Conservation (phyloP, 37 sponge, comb jelly and placozoan species). For the Hexactinellida sp. region DNA sequence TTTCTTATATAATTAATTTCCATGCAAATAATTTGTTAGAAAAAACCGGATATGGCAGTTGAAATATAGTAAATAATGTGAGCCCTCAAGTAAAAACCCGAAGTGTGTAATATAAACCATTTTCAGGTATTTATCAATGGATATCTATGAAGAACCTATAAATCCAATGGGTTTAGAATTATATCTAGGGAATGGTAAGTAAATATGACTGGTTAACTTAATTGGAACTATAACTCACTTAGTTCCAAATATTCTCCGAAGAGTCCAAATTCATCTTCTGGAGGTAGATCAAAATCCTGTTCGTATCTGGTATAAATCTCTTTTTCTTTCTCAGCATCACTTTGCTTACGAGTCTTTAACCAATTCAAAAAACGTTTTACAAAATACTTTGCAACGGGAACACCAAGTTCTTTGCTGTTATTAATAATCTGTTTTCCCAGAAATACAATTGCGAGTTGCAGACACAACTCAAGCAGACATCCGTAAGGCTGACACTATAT, state of each 20-base stretch:
- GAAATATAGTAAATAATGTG: too few species aligned
- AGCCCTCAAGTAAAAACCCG: too few species aligned
- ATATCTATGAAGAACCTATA: too few species aligned
- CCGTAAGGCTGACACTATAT: slow-evolving; percentile 81
- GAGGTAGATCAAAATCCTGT: slow-evolving; percentile 74
- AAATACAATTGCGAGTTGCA: slow-evolving; percentile 80
- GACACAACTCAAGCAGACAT: slow-evolving; percentile 86
- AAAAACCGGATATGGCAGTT: too few species aligned
- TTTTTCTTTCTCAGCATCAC: slow-evolving; percentile 33
- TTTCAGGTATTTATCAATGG: too few species aligned
- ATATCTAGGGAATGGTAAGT: too few species aligned
- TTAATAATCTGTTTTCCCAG: slow-evolving; percentile 92
- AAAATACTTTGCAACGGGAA: slow-evolving; percentile 59
- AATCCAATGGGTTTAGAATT: too few species aligned
- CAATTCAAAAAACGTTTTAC: slow-evolving; percentile 40
- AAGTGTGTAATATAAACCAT: too few species aligned
- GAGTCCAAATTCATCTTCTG: slow-evolving; percentile 54
- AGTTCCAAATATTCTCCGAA: slow-evolving; percentile 93
- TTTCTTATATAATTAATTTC: too few species aligned
- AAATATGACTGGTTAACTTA: too few species aligned
- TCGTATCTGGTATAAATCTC: slow-evolving; percentile 80
- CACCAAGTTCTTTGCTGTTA: slow-evolving; percentile 61
- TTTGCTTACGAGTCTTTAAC: slow-evolving; percentile 32
- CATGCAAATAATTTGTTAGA: too few species aligned
- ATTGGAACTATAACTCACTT: slow-evolving; percentile 30